A percentile compares a stretch with the other conserved stretches of the same genome.
phyloP scores from a whole-genome alignment of 2,888 invertebrate species.

The Trimorus sp. region DNA sequence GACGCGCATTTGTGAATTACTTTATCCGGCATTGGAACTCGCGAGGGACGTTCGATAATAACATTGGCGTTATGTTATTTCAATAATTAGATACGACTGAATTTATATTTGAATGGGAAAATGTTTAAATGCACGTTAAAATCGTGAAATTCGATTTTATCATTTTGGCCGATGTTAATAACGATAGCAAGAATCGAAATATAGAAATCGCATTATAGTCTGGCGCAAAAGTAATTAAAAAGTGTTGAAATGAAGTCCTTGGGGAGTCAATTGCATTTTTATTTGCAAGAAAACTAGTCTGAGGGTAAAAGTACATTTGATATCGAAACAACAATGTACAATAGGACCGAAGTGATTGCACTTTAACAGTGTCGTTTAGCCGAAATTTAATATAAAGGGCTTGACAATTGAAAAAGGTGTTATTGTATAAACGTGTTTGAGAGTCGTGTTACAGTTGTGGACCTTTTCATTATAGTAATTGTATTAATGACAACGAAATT shows the following conservation, averaged over 20 bases:
- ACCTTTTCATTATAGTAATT: conserved; percentile 16
- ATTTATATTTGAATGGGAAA: too few relatives aligned
- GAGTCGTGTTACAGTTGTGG: conserved; percentile 24
- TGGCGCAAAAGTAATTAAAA: too few relatives aligned
- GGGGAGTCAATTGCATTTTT: too few relatives aligned
- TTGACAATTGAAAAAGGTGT: conserved; percentile 2
- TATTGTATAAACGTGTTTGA: conserved; percentile 15
- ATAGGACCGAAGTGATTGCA: not conserved
- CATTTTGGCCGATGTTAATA: too few relatives aligned
- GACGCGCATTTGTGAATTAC: conserved; percentile 34
- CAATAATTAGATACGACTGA: too few relatives aligned
- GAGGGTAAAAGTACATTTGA: not conserved
- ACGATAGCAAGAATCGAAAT: too few relatives aligned
- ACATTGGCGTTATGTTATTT: not conserved
- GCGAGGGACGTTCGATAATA: not conserved
- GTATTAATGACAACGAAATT: conserved; percentile 3
- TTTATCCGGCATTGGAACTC: conserved; percentile 19
- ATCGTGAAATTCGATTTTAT: too few relatives aligned
- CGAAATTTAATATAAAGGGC: conserved; percentile 18
- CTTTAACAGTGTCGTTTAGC: not conserved
- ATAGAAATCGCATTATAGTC: too few relatives aligned
- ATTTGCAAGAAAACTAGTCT: too few relatives aligned
- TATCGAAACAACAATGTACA: not conserved
- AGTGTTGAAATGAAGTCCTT: too few relatives aligned
- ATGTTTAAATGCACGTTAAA: too few relatives aligned